phyloP scores from a whole-genome alignment of 2,888 invertebrate species.

The Cephonodes hylas region DNA sequence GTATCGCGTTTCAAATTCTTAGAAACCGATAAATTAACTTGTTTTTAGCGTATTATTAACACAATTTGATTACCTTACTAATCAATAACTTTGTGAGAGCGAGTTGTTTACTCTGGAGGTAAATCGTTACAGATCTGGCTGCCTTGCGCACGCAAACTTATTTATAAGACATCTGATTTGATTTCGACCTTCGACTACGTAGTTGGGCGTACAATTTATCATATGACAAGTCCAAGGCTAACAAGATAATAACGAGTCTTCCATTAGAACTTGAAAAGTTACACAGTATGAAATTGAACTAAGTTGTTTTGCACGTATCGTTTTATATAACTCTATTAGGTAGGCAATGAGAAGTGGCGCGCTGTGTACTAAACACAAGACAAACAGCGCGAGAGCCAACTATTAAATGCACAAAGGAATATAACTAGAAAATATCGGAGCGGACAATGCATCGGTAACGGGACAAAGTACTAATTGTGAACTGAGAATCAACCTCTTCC shows the following conservation, averaged over 20 bases:
- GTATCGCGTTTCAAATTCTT: slow-evolving; percentile 41
- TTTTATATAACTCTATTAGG: slow-evolving; percentile 31
- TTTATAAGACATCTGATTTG: slow-evolving; percentile 11
- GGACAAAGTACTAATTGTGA: slow-evolving; percentile 74
- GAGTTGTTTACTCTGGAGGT: background rate
- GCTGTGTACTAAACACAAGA: slow-evolving; percentile 50
- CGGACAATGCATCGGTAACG: slow-evolving; percentile 74
- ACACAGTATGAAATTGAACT: background rate
- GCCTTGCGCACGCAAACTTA: background rate
- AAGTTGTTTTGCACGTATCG: background rate
- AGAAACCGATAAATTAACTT: slow-evolving; percentile 20
- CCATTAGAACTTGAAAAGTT: background rate
- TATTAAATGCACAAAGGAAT: slow-evolving; percentile 69
- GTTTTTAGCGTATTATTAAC: background rate
- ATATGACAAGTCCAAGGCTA: slow-evolving; percentile 20
- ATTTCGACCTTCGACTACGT: slow-evolving; percentile 21
- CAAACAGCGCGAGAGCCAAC: slow-evolving; percentile 62
- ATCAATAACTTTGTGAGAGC: background rate
- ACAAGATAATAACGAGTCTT: slow-evolving; percentile 6
- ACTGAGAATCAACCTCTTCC: slow-evolving; percentile 66
- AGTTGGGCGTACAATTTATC: slow-evolving; percentile 20
- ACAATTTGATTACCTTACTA: background rate
- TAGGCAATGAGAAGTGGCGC: slow-evolving; percentile 43
- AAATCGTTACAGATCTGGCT: background rate
- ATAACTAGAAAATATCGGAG: slow-evolving; percentile 64